Percentiles rank a stretch among this genome's conserved stretches.
Evolutionary conservation across 2,888 invertebrate genomes (phyloP).

Genomic region (Habroteleia sp.): DNA sequence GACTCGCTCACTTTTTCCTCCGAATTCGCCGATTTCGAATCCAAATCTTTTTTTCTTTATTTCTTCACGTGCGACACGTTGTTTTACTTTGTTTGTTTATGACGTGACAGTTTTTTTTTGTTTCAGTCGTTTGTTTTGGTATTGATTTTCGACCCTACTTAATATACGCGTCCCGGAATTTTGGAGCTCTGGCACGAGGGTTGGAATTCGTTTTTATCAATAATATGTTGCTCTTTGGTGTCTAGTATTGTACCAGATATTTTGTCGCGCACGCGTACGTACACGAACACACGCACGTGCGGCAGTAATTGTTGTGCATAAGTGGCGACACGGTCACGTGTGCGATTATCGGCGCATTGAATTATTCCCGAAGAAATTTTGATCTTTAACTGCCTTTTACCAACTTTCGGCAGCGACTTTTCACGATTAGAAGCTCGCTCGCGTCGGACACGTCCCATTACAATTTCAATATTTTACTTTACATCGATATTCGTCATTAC

Average conservation of each 20-base stretch:
- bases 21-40: no score
- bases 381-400: no score
- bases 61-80: no score
- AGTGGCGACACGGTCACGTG: slow-evolving; percentile 44
- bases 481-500: no score
- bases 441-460: no score
- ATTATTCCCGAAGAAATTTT: no score
- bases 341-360: no score
- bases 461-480: no score
- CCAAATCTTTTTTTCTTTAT: not conserved
- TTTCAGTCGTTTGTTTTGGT: slow-evolving; percentile 12
- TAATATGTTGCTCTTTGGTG: slow-evolving; percentile 43
- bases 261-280: slow-evolving; percentile 51
- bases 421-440: no score
- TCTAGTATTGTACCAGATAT: slow-evolving; percentile 33
- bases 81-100: not conserved
- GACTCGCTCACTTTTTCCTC: no score
- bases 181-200: slow-evolving; percentile 9
- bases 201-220: slow-evolving; percentile 41
- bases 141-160: slow-evolving; percentile 4
- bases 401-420: no score
- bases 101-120: not conserved
- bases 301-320: slow-evolving; percentile 38
- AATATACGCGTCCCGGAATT: slow-evolving; percentile 9
- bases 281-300: slow-evolving; percentile 47